Percentiles rank a stretch among this genome's conserved stretches.
Conservation (phyloP, 2,113 vertebrate genomes). For the Ptilorrhoa leucosticta region DNA sequence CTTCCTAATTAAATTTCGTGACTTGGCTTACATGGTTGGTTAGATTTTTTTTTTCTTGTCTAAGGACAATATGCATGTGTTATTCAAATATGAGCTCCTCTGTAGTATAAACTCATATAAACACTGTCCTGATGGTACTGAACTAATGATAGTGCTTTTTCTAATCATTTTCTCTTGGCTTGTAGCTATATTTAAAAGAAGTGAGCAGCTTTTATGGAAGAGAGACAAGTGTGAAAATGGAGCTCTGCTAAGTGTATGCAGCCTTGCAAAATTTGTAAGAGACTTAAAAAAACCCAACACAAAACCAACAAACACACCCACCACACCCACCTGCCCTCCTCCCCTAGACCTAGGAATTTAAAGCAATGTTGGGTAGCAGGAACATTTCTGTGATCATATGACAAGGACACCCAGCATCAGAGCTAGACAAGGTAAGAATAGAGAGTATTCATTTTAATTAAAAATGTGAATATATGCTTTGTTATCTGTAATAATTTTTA, state of each 20-base stretch:
- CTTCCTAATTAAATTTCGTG: slow-evolving; percentile 76
- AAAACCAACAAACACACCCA: not conserved
- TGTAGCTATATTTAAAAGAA: slow-evolving; percentile 50
- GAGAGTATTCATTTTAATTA: not conserved
- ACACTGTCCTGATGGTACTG: slow-evolving; percentile 16
- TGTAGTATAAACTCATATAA: slow-evolving; percentile 48
- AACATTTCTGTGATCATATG: not conserved
- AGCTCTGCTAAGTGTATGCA: not conserved
- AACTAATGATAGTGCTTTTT: slow-evolving; percentile 22
- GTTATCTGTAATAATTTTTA: not conserved
- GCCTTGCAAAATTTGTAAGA: slow-evolving; percentile 21
- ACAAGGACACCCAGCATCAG: not conserved
- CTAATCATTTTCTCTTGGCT: slow-evolving; percentile 4
- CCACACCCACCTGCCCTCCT: not conserved
- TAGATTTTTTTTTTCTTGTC: slow-evolving; percentile 10
- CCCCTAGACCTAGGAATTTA: not conserved
- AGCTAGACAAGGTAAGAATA: not conserved
- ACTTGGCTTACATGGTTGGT: slow-evolving; percentile 63
- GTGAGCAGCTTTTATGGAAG: slow-evolving; percentile 13
- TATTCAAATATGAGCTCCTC: slow-evolving; percentile 65
- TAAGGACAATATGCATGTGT: slow-evolving; percentile 53
- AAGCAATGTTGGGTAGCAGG: not conserved
- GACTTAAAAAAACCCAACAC: not conserved
- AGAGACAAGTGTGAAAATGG: not conserved
- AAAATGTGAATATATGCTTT: not conserved